These are phyloP conservation scores for Myrmophylax atrothorax DNA, from an alignment of 2,113 vertebrate species.

Conservation along the genomic window DNA sequence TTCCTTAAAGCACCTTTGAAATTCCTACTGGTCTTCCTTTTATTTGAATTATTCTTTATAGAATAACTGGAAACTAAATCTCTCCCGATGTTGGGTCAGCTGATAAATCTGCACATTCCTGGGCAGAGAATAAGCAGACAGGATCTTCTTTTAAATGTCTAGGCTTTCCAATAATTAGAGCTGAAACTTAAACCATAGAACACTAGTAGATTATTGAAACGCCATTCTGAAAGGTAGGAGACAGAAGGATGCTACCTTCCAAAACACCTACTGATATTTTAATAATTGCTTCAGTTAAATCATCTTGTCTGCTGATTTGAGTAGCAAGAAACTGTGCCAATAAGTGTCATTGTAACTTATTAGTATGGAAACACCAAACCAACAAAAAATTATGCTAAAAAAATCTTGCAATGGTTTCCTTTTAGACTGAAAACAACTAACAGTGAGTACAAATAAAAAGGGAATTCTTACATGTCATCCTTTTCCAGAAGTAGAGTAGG, in stretches of 20 bases:
- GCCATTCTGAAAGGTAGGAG: neutral
- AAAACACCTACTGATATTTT: neutral
- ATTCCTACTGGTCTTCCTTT: neutral
- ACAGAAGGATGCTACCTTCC: neutral
- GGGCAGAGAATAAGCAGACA: neutral
- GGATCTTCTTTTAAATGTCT: neutral
- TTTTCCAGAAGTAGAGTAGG: neutral
- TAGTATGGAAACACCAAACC: neutral
- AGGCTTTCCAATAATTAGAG: neutral
- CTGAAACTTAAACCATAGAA: neutral
- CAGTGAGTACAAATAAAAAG: neutral
- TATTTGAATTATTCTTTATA: neutral
- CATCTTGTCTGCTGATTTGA: neutral
- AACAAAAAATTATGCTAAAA: neutral
- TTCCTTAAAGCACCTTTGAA: neutral
- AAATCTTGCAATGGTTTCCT: neutral
- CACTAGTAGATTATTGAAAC: neutral
- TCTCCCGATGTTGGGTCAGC: neutral
- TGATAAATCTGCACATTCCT: neutral
- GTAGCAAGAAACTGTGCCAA: neutral
- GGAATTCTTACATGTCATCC: neutral
- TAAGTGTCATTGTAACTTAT: neutral
- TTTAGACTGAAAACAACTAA: neutral
- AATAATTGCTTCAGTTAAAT: neutral
- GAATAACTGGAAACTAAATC: neutral